Evolutionary conservation across 2,888 invertebrate genomes (phyloP), one percentile per base, ranked within the genome.

Genomic region (Pocota personata): DNA sequence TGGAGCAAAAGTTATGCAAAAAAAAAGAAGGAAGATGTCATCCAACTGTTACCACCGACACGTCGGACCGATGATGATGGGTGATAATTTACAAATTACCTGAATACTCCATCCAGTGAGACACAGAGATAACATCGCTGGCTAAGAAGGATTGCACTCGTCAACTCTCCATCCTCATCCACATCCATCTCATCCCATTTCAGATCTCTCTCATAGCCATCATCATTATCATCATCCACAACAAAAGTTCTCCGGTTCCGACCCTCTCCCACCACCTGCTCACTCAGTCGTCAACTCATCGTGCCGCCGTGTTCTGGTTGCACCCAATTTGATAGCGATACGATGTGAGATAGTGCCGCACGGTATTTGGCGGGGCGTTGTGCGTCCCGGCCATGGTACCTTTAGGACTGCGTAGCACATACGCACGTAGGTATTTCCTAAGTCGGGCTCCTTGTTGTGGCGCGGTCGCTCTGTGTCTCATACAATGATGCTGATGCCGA

Each of bases 31-130:
- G 48, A 27, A 73, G 7, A 86, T 84, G 84, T 79, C 84, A 79
- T 66, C 75, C 79, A 73, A 73, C 67, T 69, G 75, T 79, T 67
- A 62, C 78, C 83, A 78, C 72, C 71, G 69, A 76, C 82, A 82
- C 79, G 84, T 84, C 69, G 84, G 76, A 21, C 58, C 86, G 86
- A 77, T 82, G 76, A 82, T 86, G 86, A 86, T 86, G 82, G 82
- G 82, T 77, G 86, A 86, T 86, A 86, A 86, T 86, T 86, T 82
- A 86, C 86, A 86, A 86, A 86, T 86, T 86, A 86, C 86, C 80
- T 80, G 84, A 52, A 86, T 66, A 40, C 84, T 52, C 66, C 67
- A 73, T 55, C 62, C 58, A 67, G 58, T 48, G 79, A 52, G 64
- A 76, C 50, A 24, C 57, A 64, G 75, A 62, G 84, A 84, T 84